Evolutionary conservation across 2,113 vertebrate genomes (phyloP).

Genomic region (Aspiorhynchus laticeps): DNA sequence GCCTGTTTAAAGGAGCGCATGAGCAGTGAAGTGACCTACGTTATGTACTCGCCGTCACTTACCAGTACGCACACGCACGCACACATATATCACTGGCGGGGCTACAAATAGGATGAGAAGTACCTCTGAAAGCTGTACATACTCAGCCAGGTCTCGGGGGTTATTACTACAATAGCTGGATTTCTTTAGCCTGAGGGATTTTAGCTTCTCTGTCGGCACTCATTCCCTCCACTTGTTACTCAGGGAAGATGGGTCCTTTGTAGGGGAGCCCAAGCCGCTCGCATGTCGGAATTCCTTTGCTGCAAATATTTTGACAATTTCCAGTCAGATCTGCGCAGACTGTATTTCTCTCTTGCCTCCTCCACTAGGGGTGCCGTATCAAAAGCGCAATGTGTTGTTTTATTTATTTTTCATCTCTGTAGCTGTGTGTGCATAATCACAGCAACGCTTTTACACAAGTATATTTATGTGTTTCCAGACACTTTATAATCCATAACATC

Average conservation of each 20-base stretch:
- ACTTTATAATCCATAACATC: slow-evolving; percentile 30
- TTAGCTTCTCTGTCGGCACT: slow-evolving; percentile 80
- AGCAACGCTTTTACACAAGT: slow-evolving; percentile 3
- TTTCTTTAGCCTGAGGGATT: slow-evolving; percentile 84
- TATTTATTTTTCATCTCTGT: neutral
- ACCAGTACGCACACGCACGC: slow-evolving; percentile 37
- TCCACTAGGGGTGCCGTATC: slow-evolving; percentile 17
- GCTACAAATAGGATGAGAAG: slow-evolving; percentile 86
- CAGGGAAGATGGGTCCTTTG: slow-evolving; percentile 82
- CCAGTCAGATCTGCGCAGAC: slow-evolving; percentile 52
- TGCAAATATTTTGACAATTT: slow-evolving; percentile 78
- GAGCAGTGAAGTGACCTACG: slow-evolving; percentile 62
- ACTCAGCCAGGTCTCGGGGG: slow-evolving; percentile 84
- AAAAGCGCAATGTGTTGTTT: neutral
- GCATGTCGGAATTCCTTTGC: slow-evolving; percentile 74
- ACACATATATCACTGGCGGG: slow-evolving; percentile 78
- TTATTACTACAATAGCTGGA: slow-evolving; percentile 84
- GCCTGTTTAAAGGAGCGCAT: slow-evolving; percentile 43
- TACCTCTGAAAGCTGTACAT: slow-evolving; percentile 86
- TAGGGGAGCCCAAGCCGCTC: slow-evolving; percentile 66
- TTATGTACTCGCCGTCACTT: slow-evolving; percentile 56
- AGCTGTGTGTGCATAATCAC: slow-evolving; percentile 13
- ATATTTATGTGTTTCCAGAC: slow-evolving; percentile 26
- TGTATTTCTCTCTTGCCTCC: slow-evolving; percentile 30
- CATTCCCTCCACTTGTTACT: slow-evolving; percentile 79